Base-by-base conservation (phyloP, 2,797 vertebrate genomes). In the Clarias fuscus region DNA sequence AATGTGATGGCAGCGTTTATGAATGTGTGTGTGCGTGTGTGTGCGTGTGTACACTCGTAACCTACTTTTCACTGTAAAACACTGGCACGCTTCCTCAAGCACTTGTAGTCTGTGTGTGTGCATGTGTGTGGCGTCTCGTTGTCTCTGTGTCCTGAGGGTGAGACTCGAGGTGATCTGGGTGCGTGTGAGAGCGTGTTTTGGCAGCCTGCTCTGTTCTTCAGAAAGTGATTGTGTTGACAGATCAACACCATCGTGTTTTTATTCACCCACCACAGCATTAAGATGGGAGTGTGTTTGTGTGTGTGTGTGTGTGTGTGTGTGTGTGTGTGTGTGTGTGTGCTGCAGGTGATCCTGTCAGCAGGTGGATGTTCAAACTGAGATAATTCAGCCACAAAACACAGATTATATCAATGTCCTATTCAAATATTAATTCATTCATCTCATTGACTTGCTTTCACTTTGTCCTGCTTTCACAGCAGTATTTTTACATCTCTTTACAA, bases 121-220 rank as follows among this genome's bases (percentile, higher is more conserved):
- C 86, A 79, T 83, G 83, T 88, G 84, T 86, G 84, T 33, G 95
- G 94, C 94, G 95, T 95, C 94, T 91, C 88, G 37, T 85, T 93
- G 94, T 95, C 93, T 95, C 93, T 80, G 33, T 92, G 86, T 92
- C 91, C 86, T 82, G 90, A 92, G 93, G 92, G 91, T 93, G 90
- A 90, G 89, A 91, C 85, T 92, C 89, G 90, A 85, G 82, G 82
- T 93, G 92, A 95, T 95, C 95, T 82, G 86, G 91, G 90, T 93
- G 89, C 91, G 89, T 91, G 91, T 86, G 91, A 90, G 72, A 83
- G 73, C 82, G 65, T 72, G 83, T 88, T 92, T 92, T 94, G 94
- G 93, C 94, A 94, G 90, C 89, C 88, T 88, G 83, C 84, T 83
- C 70, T 76, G 86, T 90, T 90, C 85, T 91, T 93, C 88, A 85